A percentile compares a stretch with the other conserved stretches of the same genome.
These are phyloP conservation scores for Ridgeia piscesae DNA, from an alignment of 1,140 invertebrate genomes.

Conservation along the genomic window DNA sequence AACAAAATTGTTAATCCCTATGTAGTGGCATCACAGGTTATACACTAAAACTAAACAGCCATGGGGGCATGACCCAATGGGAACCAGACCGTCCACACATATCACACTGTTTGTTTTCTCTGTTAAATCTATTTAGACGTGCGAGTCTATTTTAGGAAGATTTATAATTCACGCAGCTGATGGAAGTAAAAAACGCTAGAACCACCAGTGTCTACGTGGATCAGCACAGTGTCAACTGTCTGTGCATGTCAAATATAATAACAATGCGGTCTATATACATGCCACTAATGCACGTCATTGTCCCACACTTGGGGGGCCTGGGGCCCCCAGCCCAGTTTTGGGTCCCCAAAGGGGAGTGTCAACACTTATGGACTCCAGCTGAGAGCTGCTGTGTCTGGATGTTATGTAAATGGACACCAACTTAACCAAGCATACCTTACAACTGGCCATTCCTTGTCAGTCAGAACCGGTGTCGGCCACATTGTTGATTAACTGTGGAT, in stretches of 20 bases:
- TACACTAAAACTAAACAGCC: no score
- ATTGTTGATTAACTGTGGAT: background rate
- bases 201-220: background rate
- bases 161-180: background rate
- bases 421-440: background rate
- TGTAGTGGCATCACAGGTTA: no score
- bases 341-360: background rate
- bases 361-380: background rate
- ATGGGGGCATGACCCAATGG: no score
- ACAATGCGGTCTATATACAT: background rate
- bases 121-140: no score
- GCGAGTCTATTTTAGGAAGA: background rate
- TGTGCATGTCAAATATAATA: background rate
- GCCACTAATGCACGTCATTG: background rate
- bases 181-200: background rate
- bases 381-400: background rate
- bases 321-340: background rate
- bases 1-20: no score
- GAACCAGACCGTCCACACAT: no score
- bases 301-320: background rate
- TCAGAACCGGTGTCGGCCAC: background rate
- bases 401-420: background rate
- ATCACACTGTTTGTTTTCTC: no score
- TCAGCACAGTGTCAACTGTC: background rate
- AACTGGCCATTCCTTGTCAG: background rate